Evolutionary conservation across 2,113 vertebrate species (phyloP).

Genomic region (Edolisoma coerulescens): DNA sequence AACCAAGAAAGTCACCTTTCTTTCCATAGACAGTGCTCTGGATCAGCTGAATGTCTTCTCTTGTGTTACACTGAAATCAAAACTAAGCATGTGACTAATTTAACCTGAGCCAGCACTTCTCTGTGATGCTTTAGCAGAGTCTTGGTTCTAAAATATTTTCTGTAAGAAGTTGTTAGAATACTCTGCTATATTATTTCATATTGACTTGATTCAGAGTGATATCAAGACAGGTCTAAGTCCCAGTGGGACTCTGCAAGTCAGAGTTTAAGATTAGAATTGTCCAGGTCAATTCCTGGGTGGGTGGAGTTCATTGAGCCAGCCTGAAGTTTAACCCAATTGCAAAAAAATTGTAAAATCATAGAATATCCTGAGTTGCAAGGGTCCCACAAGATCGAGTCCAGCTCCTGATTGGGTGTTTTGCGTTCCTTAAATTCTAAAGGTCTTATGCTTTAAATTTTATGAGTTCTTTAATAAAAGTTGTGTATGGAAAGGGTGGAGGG

Average conservation of each 20-base stretch:
- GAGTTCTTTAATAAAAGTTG: neutral
- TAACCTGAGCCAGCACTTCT: neutral
- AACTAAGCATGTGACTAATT: neutral
- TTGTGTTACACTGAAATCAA: neutral
- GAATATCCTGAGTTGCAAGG: neutral
- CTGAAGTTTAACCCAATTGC: neutral
- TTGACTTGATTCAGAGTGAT: neutral
- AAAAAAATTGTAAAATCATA: neutral
- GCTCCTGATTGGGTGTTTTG: accelerated
- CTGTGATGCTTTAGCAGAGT: neutral
- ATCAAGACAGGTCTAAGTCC: neutral
- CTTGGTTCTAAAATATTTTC: neutral
- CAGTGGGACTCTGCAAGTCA: neutral
- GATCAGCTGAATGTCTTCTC: neutral
- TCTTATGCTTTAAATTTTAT: neutral
- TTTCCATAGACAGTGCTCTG: neutral
- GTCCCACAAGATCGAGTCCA: neutral
- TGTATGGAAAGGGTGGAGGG: neutral
- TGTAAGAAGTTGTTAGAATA: neutral
- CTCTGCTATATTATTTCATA: neutral
- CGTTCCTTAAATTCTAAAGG: neutral
- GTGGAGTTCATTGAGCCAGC: neutral
- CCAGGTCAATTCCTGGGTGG: neutral
- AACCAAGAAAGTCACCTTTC: neutral
- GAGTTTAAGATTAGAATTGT: neutral